Evolutionary conservation across 2,888 invertebrate genomes (phyloP), one percentile per base, ranked within the genome.

Genomic region (Sclerodermus sp.): DNA sequence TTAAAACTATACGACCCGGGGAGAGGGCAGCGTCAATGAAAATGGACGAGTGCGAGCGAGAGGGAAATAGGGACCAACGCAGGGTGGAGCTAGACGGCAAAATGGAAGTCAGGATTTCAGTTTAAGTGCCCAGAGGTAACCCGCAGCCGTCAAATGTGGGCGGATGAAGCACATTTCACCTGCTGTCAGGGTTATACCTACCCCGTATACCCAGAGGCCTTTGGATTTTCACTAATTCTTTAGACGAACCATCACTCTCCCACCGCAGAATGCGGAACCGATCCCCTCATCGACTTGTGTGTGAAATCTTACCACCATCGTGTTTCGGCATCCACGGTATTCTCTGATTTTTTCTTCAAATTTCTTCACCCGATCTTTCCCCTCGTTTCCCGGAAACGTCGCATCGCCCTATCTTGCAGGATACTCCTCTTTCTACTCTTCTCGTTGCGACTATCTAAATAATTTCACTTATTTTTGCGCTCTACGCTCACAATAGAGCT

Each of bases 81-180:
- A 32, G 44, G 18, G 37, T 31, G 29, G 8, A 15, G 12, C 15
- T 29, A 37, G 48, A 50, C 37, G 41, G 53, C 45, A 54, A 42
- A 48, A 47, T 29, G 42, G 43, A 41, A 13, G 42, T 44, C 49
- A 43, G 52, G 32, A 18, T 34, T 34, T 39, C 32, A 34, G 47
- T 50, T 45, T 48, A 58, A 60, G 53, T 55, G 61, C 57, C 57
- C 60, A 57, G 62, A 68, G 68, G 68, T 66, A 70, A 68, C 66
- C 66, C 64, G 54, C 60, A 71, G 66, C 70, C 69, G 71, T 70
- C 71, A 70, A 74, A 74, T 70, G 68, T 66, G 66, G 68, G 69
- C 67, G 73, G 67, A 65, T 62, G 45, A 39, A 42, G 58, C 59
- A 52, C 57, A 63, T 71, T 69, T 68, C 70, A 71, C 70, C 71